Evolutionary conservation across 2,113 vertebrate species (phyloP), one percentile per base, ranked within the genome.

Genomic region (Carassius carassius): DNA sequence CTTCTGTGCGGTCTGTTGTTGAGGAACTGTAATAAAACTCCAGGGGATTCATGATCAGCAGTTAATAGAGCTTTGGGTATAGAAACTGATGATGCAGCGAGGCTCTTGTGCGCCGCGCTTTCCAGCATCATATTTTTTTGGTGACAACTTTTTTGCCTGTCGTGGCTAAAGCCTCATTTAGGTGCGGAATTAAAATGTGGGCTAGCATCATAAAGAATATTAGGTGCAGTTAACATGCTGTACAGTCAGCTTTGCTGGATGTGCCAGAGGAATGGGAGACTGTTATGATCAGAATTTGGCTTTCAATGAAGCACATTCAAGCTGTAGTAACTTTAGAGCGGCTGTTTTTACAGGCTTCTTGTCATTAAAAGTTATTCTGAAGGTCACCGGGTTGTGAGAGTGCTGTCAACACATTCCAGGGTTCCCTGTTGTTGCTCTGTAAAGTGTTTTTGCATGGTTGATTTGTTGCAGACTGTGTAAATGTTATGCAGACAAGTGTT

Each of bases 11-110:
- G 37, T 84, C 73, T 84, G 41, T 70, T 81, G 62, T 60, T 82
- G 41, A 78, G 60, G 54, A 85, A 32, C 16, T 37, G 10, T 81
- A 51, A 13, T 74, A 49, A 63, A 80, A 72, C 67, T 19, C 51
- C 65, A 62, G 35, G 69, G 25, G 41, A 47, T 85, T 73, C 44
- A 54, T 54, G 25, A 70, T 81, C 79, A 35, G 63, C 23, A 23
- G 79, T 84, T 85, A 84, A 76, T 74, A 74, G 76, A 78, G 47
- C 23, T 37, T 78, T 78, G 32, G 25, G 51, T 56, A 25, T 19
- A 76, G 37, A 85, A 82, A 83, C 21, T 86, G 88, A 89, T 89
- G 85, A 87, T 72, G 83, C 79, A 87, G 83, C 65, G 58, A 17
- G 56, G 32, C 74, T 51, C 76, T 51, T 35, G 63, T 56, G 67